These are phyloP conservation scores for Halocaridina rubra DNA, from an alignment of 2,888 invertebrate species.

Conservation along the genomic window DNA sequence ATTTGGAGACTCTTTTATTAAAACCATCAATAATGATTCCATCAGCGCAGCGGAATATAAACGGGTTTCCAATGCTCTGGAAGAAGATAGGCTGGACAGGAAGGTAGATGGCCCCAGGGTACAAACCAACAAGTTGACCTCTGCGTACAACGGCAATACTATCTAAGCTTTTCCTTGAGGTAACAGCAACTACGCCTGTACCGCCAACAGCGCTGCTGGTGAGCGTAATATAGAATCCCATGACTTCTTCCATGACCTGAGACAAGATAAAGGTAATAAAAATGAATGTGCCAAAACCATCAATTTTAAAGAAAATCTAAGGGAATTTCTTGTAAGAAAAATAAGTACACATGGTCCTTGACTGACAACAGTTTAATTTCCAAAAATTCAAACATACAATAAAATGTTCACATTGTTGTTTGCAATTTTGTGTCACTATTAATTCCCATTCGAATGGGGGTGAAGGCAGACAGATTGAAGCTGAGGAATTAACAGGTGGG, in stretches of 20 bases:
- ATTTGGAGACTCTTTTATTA: conserved; percentile 69
- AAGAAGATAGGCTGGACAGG: conserved; percentile 70
- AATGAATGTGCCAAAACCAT: background rate
- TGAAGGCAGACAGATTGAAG: too few relatives aligned
- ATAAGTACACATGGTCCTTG: too few relatives aligned
- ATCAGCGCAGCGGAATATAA: conserved; percentile 71
- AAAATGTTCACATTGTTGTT: too few relatives aligned
- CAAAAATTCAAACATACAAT: too few relatives aligned
- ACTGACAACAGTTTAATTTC: too few relatives aligned
- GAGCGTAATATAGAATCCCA: conserved; percentile 5
- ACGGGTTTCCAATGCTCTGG: conserved; percentile 70
- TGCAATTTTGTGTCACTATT: too few relatives aligned
- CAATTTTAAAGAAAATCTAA: background rate
- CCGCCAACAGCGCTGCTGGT: conserved; percentile 23
- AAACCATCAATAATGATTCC: conserved; percentile 71
- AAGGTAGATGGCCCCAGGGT: conserved; percentile 69
- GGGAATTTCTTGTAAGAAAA: too few relatives aligned
- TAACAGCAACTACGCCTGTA: conserved; percentile 5
- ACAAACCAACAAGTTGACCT: conserved; percentile 65
- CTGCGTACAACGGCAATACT: background rate
- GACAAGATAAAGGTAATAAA: background rate
- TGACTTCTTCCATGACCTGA: conserved; percentile 30
- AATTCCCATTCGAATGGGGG: too few relatives aligned
- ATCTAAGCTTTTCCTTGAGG: background rate
- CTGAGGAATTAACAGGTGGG: too few relatives aligned